phyloP scores from a whole-genome alignment of 2,797 vertebrate genomes.

The Rhadinocentrus ornatus region DNA sequence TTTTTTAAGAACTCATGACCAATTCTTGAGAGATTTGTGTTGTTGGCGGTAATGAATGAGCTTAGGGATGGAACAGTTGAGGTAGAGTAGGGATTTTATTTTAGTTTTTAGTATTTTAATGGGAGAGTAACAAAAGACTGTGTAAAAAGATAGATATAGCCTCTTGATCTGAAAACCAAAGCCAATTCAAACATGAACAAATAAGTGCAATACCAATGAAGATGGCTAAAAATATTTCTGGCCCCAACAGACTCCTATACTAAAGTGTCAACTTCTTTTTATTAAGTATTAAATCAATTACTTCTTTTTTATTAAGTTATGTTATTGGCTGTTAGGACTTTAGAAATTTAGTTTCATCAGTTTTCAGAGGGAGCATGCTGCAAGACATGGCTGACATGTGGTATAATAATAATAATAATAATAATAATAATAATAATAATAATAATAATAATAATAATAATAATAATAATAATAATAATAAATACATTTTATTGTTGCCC shows the following conservation, averaged over 20 bases:
- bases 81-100: background rate
- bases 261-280: background rate
- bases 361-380: too few species aligned
- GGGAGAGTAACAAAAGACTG: background rate
- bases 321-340: background rate
- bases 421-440: background rate
- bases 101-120: background rate
- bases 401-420: background rate
- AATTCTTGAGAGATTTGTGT: background rate
- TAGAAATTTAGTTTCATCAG: background rate
- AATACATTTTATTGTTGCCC: too few species aligned
- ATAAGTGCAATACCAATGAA: background rate
- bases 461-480: too few species aligned
- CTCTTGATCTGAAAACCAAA: background rate
- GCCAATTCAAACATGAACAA: background rate
- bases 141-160: conserved; percentile 1
- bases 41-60: background rate
- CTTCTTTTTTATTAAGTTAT: background rate
- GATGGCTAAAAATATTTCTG: background rate
- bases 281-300: background rate
- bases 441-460: too few species aligned
- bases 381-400: too few species aligned
- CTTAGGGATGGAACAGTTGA: background rate
- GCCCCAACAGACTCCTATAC: background rate
- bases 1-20: background rate